phyloP scores from a whole-genome alignment of 2,797 vertebrate species.

The Cuniculus paca region DNA sequence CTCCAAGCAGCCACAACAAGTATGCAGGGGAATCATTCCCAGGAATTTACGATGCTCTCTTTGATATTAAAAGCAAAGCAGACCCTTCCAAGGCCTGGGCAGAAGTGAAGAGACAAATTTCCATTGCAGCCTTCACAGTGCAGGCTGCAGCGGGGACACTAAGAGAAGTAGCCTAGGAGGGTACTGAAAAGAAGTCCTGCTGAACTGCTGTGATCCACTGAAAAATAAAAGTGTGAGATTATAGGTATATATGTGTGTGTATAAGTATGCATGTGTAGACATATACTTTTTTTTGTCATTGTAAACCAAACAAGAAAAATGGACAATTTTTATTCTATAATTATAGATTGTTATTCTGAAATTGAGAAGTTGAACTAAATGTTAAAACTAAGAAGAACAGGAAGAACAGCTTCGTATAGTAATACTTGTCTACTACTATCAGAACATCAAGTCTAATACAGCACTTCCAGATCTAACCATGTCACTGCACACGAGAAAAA shows the following conservation, averaged over 20 bases:
- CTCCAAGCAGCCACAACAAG: conserved; percentile 97
- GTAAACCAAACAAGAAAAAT: neutral
- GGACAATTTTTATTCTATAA: conserved; percentile 5
- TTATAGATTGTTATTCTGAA: neutral
- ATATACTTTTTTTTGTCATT: neutral
- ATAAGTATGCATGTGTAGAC: neutral
- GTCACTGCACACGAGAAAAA: neutral
- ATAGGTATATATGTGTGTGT: neutral
- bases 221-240: neutral
- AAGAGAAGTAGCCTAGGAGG: conserved; percentile 82
- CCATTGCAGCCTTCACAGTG: conserved; percentile 93
- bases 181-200: neutral
- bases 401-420: neutral
- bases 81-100: conserved; percentile 91
- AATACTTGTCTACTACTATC: neutral
- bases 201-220: neutral
- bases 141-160: conserved; percentile 93
- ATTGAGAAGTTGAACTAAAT: neutral
- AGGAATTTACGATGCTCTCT: conserved; percentile 95
- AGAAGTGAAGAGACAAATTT: conserved; percentile 94
- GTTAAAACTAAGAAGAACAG: neutral
- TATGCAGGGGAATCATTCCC: conserved; percentile 96
- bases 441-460: neutral
- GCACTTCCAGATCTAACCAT: neutral
- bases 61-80: conserved; percentile 90